phyloP scores from a whole-genome alignment of 1,140 invertebrate genomes.

The Lanistes nyassanus region DNA sequence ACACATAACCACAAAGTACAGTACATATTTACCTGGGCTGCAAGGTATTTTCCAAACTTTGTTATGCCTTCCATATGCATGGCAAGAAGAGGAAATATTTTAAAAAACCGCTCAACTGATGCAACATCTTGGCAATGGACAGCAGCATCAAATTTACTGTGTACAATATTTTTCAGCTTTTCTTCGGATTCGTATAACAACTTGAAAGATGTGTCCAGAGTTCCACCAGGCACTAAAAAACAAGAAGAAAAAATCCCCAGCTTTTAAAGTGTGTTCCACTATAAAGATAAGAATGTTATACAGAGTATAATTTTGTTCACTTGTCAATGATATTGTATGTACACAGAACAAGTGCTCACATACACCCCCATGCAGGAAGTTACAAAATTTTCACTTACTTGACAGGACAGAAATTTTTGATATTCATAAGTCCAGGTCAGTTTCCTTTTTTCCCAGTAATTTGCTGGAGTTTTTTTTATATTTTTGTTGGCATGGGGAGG shows the following conservation, averaged over 20 bases:
- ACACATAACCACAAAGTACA: not conserved
- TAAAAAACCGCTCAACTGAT: constrained; percentile 95
- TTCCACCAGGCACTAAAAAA: constrained; percentile 72
- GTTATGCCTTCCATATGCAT: constrained; percentile 91
- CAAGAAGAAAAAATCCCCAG: not conserved
- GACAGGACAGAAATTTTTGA: no score
- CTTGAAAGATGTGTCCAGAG: constrained; percentile 78
- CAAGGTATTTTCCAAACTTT: constrained; percentile 92
- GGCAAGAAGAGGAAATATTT: constrained; percentile 95
- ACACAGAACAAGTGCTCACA: no score
- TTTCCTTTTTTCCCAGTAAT: no score
- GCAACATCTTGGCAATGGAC: constrained; percentile 86
- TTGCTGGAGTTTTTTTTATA: no score
- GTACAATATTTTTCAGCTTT: constrained; percentile 80
- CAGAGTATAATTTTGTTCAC: no score
- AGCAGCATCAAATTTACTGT: constrained; percentile 90
- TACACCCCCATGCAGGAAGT: no score
- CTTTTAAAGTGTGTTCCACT: not conserved
- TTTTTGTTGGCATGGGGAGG: no score
- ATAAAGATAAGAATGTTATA: not conserved
- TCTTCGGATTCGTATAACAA: constrained; percentile 87
- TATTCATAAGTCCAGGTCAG: no score
- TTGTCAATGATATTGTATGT: no score
- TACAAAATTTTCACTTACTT: no score
- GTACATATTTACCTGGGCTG: constrained; percentile 68